These are phyloP conservation scores for Festucalex cinctus DNA, from an alignment of 2,113 vertebrate genomes.

Conservation along the genomic window DNA sequence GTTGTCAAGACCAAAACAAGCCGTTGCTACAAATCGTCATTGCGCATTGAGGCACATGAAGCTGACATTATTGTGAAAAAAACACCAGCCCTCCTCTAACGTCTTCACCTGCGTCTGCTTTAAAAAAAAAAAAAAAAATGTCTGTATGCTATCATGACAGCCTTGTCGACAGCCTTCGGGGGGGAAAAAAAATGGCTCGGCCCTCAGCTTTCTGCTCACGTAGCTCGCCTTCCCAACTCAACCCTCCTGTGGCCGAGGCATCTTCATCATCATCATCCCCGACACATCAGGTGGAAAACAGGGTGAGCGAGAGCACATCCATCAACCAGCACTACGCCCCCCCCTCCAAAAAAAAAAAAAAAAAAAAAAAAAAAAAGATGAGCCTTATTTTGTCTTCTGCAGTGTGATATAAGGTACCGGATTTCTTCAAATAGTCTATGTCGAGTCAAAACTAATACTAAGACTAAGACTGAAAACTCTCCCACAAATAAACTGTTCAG, in stretches of 20 bases:
- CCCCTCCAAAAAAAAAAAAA: no score
- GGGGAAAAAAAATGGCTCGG: slow-evolving; percentile 30
- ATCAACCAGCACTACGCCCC: background rate
- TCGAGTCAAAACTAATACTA: background rate
- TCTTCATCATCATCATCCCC: slow-evolving; percentile 4
- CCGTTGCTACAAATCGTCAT: no score
- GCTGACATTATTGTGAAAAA: no score
- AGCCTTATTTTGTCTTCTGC: background rate
- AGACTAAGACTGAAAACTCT: background rate
- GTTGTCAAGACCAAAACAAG: no score
- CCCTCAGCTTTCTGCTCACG: slow-evolving; percentile 3
- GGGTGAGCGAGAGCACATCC: slow-evolving; percentile 7
- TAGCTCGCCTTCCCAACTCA: slow-evolving; percentile 12
- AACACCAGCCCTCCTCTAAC: background rate
- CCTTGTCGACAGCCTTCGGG: slow-evolving; percentile 11
- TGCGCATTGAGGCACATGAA: no score
- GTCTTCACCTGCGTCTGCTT: background rate
- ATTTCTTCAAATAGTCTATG: background rate
- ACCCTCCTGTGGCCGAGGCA: slow-evolving; percentile 15
- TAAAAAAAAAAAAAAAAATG: background rate
- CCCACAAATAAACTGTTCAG: background rate
- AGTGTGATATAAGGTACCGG: background rate
- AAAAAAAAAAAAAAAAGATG: slow-evolving; percentile 20
- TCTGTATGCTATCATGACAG: slow-evolving; percentile 12
- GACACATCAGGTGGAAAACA: slow-evolving; percentile 15